Conservation (phyloP, 2,797 vertebrate genomes). For the Lutra lutra region DNA sequence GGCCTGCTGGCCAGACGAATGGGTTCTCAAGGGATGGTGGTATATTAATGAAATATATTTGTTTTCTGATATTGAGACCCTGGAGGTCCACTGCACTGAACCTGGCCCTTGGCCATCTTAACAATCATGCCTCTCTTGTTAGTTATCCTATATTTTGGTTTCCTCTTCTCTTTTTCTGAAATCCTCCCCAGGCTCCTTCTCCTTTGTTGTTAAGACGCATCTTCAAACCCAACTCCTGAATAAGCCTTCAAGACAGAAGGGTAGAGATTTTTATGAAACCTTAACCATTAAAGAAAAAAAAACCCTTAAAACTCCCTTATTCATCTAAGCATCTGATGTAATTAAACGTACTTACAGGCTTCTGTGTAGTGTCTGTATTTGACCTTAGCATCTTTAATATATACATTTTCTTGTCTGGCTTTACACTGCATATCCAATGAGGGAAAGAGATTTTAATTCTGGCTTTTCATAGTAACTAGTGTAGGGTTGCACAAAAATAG, state of each 20-base stretch:
- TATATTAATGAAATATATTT: neutral
- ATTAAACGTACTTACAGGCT: neutral
- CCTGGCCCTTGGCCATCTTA: neutral
- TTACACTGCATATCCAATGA: neutral
- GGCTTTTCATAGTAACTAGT: neutral
- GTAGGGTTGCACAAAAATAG: neutral
- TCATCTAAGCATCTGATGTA: neutral
- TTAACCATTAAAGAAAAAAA: neutral
- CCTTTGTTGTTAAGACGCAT: neutral
- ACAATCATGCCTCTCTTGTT: neutral
- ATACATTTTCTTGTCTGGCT: neutral
- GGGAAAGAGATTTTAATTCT: neutral
- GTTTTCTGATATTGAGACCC: neutral
- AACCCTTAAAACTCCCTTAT: neutral
- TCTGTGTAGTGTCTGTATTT: neutral
- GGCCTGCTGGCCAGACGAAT: neutral
- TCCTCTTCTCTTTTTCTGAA: neutral
- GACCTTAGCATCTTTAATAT: neutral
- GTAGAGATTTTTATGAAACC: neutral
- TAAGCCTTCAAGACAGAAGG: neutral
- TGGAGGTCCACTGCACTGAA: neutral
- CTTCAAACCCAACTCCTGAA: neutral
- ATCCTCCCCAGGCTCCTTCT: neutral
- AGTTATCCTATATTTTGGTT: neutral
- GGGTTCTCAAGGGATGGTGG: neutral